Evolutionary conservation across 2,888 invertebrate species (phyloP).

Genomic region (Encarsia formosa): DNA sequence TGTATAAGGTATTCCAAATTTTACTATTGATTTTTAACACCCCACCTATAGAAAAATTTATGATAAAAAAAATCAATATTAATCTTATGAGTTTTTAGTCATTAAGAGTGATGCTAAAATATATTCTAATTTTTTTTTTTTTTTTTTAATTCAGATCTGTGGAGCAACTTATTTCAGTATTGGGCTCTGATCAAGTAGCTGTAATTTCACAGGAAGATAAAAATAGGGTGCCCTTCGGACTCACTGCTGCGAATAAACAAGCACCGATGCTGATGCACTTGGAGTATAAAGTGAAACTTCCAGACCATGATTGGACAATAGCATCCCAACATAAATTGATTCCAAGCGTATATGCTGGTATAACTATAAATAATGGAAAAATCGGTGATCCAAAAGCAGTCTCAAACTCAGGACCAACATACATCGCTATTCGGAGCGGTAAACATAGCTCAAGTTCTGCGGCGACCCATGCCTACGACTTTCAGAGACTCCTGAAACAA

Average conservation of each 20-base stretch:
- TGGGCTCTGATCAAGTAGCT: not conserved
- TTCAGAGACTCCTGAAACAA: not conserved
- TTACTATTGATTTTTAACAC: too few relatives aligned
- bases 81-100: too few relatives aligned
- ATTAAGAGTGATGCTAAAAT: too few relatives aligned
- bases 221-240: not conserved
- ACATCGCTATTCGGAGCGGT: not conserved
- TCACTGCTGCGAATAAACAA: not conserved
- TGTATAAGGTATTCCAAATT: not conserved
- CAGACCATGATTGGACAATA: not conserved
- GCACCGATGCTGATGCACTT: not conserved
- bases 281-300: not conserved
- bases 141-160: not conserved
- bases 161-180: not conserved
- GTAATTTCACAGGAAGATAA: slow-evolving; percentile 1
- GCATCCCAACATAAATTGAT: not conserved
- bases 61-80: too few relatives aligned
- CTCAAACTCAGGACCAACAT: not conserved
- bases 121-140: not conserved
- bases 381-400: not conserved
- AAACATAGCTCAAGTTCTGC: not conserved
- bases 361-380: not conserved
- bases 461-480: not conserved
- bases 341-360: too few relatives aligned
- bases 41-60: too few relatives aligned